These are phyloP conservation scores for Clanis bilineata DNA, from an alignment of 2,888 invertebrate genomes.

Conservation along the genomic window DNA sequence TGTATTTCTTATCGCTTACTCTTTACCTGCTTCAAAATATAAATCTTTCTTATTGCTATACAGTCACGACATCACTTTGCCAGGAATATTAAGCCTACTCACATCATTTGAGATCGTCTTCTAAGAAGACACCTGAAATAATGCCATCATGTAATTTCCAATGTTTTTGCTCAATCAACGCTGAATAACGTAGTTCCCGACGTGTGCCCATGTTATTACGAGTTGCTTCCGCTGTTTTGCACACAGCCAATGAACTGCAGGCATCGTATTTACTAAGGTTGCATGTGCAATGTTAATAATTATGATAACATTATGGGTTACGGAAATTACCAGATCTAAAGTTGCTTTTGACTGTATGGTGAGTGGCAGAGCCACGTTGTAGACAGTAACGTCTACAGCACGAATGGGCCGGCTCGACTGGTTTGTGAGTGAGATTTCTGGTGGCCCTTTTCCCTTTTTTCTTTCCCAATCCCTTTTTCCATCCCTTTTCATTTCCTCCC, in stretches of 20 bases:
- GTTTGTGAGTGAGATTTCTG: too few species aligned
- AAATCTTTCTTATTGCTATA: too few species aligned
- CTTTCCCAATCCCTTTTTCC: too few species aligned
- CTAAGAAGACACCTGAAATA: background rate
- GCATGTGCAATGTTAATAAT: background rate
- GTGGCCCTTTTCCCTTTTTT: too few species aligned
- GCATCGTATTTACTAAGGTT: background rate
- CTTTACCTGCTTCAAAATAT: too few species aligned
- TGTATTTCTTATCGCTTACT: too few species aligned
- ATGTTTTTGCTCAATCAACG: conserved; percentile 3
- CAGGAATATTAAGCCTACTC: background rate
- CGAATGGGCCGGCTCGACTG: too few species aligned
- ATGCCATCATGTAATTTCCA: conserved; percentile 8
- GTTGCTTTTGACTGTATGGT: background rate
- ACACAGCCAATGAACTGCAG: background rate
- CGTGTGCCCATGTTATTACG: conserved; percentile 7
- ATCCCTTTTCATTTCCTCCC: too few species aligned
- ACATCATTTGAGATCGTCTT: background rate
- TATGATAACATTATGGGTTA: background rate
- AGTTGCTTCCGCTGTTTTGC: conserved; percentile 5
- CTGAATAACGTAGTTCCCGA: background rate
- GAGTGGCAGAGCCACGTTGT: too few species aligned
- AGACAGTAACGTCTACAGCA: too few species aligned
- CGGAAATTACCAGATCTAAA: background rate
- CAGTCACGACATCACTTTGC: background rate